phyloP scores from a whole-genome alignment of 1,140 invertebrate species.

The Drosophila truncata region DNA sequence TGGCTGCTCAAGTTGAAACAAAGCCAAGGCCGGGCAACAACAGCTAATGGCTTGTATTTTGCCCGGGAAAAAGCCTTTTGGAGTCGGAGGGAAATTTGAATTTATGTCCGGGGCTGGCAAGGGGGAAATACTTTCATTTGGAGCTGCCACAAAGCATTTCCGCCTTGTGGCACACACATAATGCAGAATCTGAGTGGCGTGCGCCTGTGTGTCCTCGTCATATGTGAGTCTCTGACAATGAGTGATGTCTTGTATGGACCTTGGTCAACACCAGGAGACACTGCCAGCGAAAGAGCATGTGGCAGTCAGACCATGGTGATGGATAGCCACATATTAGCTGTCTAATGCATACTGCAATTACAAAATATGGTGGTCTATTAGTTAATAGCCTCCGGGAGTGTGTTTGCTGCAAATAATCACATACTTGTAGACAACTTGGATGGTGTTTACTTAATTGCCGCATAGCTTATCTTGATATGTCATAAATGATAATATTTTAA shows the following conservation, averaged over 20 bases:
- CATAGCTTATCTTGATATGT: slow-evolving; percentile 38
- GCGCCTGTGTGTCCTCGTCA: slow-evolving; percentile 4
- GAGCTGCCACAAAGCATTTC: slow-evolving; percentile 62
- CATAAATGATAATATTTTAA: neutral
- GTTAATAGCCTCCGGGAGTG: slow-evolving; percentile 30
- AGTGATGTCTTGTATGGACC: slow-evolving; percentile 41
- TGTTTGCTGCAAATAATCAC: slow-evolving; percentile 1
- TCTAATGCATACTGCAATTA: slow-evolving; percentile 56
- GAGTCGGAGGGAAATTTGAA: slow-evolving; percentile 52
- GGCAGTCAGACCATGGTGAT: slow-evolving; percentile 31
- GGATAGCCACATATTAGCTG: slow-evolving; percentile 49
- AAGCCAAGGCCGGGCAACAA: slow-evolving; percentile 66
- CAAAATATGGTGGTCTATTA: slow-evolving; percentile 39
- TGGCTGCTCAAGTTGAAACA: slow-evolving; percentile 69
- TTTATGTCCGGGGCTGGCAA: slow-evolving; percentile 28
- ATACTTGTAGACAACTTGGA: neutral
- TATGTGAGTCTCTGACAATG: slow-evolving; percentile 40
- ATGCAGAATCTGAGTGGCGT: slow-evolving; percentile 22
- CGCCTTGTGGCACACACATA: slow-evolving; percentile 60
- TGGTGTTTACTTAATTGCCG: slow-evolving; percentile 14
- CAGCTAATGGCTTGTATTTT: slow-evolving; percentile 41
- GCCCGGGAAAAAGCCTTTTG: slow-evolving; percentile 1
- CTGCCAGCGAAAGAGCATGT: slow-evolving; percentile 9
- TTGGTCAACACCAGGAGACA: slow-evolving; percentile 41
- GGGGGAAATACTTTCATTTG: slow-evolving; percentile 51